These are phyloP conservation scores for Yponomeuta cagnagella DNA, from an alignment of 2,888 invertebrate species.

Conservation along the genomic window DNA sequence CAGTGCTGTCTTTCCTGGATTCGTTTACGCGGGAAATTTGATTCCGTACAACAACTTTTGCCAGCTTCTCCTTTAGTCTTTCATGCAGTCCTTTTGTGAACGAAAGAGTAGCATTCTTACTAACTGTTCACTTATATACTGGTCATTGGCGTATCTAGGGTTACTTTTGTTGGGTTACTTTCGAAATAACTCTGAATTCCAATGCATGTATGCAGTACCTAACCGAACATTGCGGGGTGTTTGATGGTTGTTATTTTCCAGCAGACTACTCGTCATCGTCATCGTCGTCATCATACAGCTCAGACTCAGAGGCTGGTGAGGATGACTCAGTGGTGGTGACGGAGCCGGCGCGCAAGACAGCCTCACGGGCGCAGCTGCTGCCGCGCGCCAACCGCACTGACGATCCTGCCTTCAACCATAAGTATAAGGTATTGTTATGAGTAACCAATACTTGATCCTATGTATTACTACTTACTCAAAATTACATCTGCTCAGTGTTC, in stretches of 20 bases:
- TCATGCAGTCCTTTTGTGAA: background rate
- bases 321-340: conserved; percentile 58
- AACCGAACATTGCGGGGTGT: too few relatives aligned
- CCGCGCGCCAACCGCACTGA: conserved; percentile 63
- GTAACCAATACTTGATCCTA: too few relatives aligned
- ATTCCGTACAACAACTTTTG: background rate
- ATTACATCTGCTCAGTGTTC: too few relatives aligned
- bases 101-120: background rate
- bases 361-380: conserved; percentile 44
- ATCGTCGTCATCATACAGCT: conserved; percentile 57
- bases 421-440: conserved; percentile 43
- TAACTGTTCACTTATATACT: too few relatives aligned
- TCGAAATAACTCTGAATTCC: too few relatives aligned
- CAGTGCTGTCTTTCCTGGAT: conserved; percentile 14
- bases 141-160: too few relatives aligned
- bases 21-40: conserved; percentile 50
- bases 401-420: conserved; percentile 54
- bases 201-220: too few relatives aligned
- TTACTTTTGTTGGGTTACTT: too few relatives aligned
- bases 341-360: conserved; percentile 40
- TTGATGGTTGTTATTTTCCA: conserved; percentile 24
- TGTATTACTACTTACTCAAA: too few relatives aligned
- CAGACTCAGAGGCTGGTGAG: conserved; percentile 64
- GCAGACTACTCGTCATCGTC: conserved; percentile 60
- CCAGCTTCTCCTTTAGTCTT: background rate